Conservation (phyloP, 2,113 vertebrate species). For the Chionomys nivalis region DNA sequence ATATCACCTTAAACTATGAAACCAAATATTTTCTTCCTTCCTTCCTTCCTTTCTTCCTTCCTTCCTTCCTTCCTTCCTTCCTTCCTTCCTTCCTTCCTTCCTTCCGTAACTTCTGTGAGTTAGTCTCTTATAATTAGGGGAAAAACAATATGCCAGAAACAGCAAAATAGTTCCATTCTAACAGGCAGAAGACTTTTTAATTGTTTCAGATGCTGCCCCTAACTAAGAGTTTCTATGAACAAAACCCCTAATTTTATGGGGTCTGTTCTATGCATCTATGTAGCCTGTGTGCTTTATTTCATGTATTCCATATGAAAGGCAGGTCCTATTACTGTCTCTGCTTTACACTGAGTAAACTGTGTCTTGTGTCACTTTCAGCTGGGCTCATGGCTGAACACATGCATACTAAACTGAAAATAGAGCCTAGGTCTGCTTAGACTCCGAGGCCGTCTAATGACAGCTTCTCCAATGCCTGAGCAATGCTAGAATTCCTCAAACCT, state of each 20-base stretch:
- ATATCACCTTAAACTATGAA: background rate
- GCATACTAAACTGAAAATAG: background rate
- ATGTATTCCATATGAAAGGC: background rate
- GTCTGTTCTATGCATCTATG: background rate
- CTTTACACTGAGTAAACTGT: background rate
- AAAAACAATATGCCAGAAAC: background rate
- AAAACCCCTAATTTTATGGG: background rate
- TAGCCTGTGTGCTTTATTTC: background rate
- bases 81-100: too few relatives aligned
- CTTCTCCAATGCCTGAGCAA: background rate
- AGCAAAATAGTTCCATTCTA: slow-evolving; percentile 21
- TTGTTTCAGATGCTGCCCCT: background rate
- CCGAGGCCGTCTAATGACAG: background rate
- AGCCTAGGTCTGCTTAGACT: background rate
- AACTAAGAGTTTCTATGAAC: background rate
- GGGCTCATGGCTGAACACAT: background rate
- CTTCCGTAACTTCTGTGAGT: background rate
- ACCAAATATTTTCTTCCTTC: background rate
- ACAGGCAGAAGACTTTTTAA: background rate
- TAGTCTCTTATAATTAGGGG: background rate
- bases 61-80: too few relatives aligned
- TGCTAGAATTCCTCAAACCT: background rate
- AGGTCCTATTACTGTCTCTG: background rate
- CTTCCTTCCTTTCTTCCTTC: too few relatives aligned
- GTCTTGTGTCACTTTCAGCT: background rate